Percentiles rank a stretch among this genome's conserved stretches.
Conservation (phyloP, 2,113 vertebrate species). For the Rhombomys opimus region DNA sequence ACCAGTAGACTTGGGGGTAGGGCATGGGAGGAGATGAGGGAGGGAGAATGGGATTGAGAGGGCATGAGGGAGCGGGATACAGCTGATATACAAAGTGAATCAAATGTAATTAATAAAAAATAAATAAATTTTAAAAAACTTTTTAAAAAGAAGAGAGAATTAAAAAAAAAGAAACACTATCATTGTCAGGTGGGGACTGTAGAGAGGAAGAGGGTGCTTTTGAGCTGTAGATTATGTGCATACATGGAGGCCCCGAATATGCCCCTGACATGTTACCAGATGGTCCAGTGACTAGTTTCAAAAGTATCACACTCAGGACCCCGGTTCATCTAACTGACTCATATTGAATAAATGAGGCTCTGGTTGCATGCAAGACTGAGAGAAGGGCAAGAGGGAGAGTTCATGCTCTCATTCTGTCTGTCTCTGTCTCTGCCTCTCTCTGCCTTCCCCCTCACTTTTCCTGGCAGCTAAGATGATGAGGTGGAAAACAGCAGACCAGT, state of each 20-base stretch:
- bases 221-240: not conserved
- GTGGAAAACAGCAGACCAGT: conserved; percentile 82
- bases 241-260: not conserved
- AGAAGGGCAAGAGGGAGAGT: fast-evolving
- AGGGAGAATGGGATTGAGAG: too few relatives aligned
- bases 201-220: not conserved
- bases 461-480: conserved; percentile 84
- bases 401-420: not conserved
- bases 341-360: not conserved
- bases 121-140: too few relatives aligned
- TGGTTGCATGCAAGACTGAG: not conserved
- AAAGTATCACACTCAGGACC: not conserved
- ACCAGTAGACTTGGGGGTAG: too few relatives aligned
- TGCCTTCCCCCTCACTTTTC: not conserved
- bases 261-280: not conserved
- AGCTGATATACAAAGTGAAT: too few relatives aligned
- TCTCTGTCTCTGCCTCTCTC: too few relatives aligned
- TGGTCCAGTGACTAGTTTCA: not conserved
- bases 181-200: not conserved
- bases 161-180: too few relatives aligned
- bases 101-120: too few relatives aligned
- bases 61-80: too few relatives aligned
- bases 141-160: too few relatives aligned
- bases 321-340: not conserved
- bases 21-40: too few relatives aligned